A percentile compares a stretch with the other conserved stretches of the same genome.
These are phyloP conservation scores for Pardosa pseudoannulata DNA, from an alignment of 2,888 invertebrate genomes.

Conservation along the genomic window DNA sequence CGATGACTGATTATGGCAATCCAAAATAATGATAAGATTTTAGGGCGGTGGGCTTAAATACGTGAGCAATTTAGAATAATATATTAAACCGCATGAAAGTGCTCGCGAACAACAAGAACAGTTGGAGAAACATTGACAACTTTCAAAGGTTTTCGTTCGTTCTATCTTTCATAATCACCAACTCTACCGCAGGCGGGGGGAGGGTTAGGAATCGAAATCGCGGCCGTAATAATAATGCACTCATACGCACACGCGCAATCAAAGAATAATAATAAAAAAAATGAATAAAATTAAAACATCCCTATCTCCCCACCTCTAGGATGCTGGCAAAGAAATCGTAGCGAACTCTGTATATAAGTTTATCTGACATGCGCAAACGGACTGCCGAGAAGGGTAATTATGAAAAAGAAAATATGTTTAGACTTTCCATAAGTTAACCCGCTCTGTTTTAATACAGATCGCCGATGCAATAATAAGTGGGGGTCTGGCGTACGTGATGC, in stretches of 20 bases:
- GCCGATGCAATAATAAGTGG: slow-evolving; percentile 44
- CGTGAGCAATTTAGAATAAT: slow-evolving; percentile 16
- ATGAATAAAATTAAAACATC: slow-evolving; percentile 11
- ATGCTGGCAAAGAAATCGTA: not conserved
- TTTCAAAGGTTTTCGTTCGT: not conserved
- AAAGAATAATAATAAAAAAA: not conserved
- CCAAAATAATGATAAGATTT: slow-evolving; percentile 9
- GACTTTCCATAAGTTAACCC: slow-evolving; percentile 16
- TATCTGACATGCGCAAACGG: slow-evolving; percentile 42
- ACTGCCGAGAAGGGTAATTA: slow-evolving; percentile 35
- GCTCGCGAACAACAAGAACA: not conserved
- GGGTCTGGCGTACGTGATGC: slow-evolving; percentile 30
- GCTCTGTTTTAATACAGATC: slow-evolving; percentile 51
- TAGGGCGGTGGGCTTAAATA: slow-evolving; percentile 15
- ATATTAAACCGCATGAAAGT: not conserved
- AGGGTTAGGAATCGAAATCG: not conserved
- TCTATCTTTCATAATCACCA: slow-evolving; percentile 6
- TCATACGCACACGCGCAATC: slow-evolving; percentile 2
- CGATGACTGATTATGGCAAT: slow-evolving; percentile 10
- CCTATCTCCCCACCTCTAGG: not conserved
- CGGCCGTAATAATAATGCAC: slow-evolving; percentile 5
- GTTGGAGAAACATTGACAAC: slow-evolving; percentile 4
- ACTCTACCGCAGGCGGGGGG: not conserved
- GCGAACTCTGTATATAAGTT: slow-evolving; percentile 21
- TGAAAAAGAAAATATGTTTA: slow-evolving; percentile 28